Base-by-base conservation (phyloP, 2,888 invertebrate species). In the Dorcus hopei region DNA sequence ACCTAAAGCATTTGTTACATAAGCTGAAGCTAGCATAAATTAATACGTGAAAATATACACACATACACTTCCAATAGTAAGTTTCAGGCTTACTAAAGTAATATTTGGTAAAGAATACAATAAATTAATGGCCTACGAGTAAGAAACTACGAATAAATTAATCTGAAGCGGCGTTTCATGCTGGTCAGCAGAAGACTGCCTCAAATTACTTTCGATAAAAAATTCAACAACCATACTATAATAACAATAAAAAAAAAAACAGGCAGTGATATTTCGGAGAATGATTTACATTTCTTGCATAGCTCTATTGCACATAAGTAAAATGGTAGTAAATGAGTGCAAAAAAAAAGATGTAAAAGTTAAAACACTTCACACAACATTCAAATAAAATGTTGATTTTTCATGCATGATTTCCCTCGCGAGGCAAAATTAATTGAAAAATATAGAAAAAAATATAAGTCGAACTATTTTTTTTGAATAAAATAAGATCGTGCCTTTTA, bases 21-120 rank as follows among this genome's bases (percentile, higher is more conserved):
- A 39, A 51, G 40, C 40, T 51, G 40, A 51, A 38, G 23, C 45
- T 19, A 45, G 23, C 9, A 19, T 45, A 9, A 45, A 11, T 19
- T 9, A 11, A 45, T 23, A 45, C 23, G 8, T 19, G 45, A 45
- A 11, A 45, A 45, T 23, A 45, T 45, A 45, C 45, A 45, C 23
- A 11, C 45, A 45, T 45, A 45, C 45, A 19, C 23, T 45, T 45
- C 26, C 26, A 33, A 33, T 33, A 33, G 26, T 45, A 45, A 45
- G 19, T 19, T 45, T 45, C 16, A 9, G 16, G 9, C 16, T 23
- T 11, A 33, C 58, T 64, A 70, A 71, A 65, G 68, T 70, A 73
- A 70, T 72, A 72, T 73, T 74, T 74, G 73, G 74, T 74, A 72
- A 71, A 70, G 62, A 70, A 69, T 72, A 63, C 56, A 61, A 65